phyloP scores from a whole-genome alignment of 2,113 vertebrate genomes.

The Bambusicola thoracicus region DNA sequence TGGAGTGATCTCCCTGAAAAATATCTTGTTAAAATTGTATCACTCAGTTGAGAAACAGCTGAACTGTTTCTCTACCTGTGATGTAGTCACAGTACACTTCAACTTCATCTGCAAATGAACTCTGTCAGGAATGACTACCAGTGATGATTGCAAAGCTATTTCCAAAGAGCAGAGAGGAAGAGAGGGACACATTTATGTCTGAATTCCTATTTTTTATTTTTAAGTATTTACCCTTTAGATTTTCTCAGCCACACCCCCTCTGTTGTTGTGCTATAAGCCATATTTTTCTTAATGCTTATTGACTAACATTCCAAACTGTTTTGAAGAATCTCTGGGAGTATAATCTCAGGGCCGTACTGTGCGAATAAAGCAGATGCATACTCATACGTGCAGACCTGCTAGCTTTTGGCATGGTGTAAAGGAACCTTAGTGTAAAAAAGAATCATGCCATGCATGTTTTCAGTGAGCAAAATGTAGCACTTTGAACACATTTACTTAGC shows the following conservation, averaged over 20 bases:
- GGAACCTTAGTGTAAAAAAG: slow-evolving; percentile 48
- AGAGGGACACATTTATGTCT: not conserved
- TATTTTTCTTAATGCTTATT: not conserved
- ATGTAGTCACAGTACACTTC: not conserved
- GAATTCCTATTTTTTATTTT: not conserved
- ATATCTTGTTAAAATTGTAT: not conserved
- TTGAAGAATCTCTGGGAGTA: not conserved
- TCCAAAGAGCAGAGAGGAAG: not conserved
- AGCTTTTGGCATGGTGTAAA: slow-evolving; percentile 51
- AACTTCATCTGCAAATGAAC: not conserved
- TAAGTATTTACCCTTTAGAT: not conserved
- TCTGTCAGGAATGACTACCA: not conserved
- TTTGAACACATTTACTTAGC: slow-evolving; percentile 69
- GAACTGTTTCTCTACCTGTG: not conserved
- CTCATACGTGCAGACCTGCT: slow-evolving; percentile 38
- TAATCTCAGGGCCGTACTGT: not conserved
- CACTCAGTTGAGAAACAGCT: not conserved
- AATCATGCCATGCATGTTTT: slow-evolving; percentile 44
- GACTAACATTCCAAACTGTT: not conserved
- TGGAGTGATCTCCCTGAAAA: not conserved
- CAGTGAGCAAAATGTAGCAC: slow-evolving; percentile 65
- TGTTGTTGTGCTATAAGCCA: not conserved
- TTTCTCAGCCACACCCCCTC: not conserved
- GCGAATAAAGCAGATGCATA: not conserved
- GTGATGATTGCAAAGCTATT: not conserved